Percentiles rank a stretch among this genome's conserved stretches.
Evolutionary conservation across 2,888 invertebrate genomes (phyloP).

Genomic region (Tinea semifulvella): DNA sequence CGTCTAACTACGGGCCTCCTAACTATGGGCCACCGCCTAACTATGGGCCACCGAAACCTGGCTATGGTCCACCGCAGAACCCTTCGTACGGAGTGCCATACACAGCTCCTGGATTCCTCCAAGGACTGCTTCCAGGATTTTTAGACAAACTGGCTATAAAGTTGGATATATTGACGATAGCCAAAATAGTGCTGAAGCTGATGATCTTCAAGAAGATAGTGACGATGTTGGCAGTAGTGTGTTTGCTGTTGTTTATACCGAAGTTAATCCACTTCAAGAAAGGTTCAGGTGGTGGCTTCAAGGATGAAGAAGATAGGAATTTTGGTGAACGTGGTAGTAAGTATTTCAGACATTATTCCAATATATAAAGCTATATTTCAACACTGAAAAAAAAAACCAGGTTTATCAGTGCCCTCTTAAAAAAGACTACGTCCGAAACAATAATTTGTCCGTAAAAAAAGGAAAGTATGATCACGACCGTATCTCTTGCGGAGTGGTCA

Average conservation of each 20-base stretch:
- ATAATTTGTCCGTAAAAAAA: too few species aligned
- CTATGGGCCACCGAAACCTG: conserved; percentile 50
- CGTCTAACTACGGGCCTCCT: conserved; percentile 47
- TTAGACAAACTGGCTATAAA: conserved; percentile 76
- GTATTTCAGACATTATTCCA: too few species aligned
- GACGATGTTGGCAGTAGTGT: conserved; percentile 80
- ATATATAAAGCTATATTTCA: too few species aligned
- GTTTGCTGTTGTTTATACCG: conserved; percentile 79
- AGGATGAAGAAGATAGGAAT: conserved; percentile 37
- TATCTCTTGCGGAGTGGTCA: too few species aligned
- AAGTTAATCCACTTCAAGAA: conserved; percentile 67
- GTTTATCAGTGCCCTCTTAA: too few species aligned
- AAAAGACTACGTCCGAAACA: too few species aligned
- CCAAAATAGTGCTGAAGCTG: conserved; percentile 78
- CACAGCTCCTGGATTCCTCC: conserved; percentile 47
- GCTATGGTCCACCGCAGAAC: conserved; percentile 51
- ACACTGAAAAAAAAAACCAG: too few species aligned
- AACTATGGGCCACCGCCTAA: conserved; percentile 52
- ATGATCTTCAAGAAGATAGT: conserved; percentile 84
- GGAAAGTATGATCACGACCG: too few species aligned
- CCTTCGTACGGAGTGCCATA: conserved; percentile 66
- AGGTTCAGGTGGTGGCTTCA: conserved; percentile 33
- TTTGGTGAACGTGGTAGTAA: not conserved
- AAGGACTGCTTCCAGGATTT: conserved; percentile 48
- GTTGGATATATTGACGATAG: conserved; percentile 74